phyloP scores from a whole-genome alignment of 2,113 vertebrate genomes.

The Myrmecophaga tridactyla region DNA sequence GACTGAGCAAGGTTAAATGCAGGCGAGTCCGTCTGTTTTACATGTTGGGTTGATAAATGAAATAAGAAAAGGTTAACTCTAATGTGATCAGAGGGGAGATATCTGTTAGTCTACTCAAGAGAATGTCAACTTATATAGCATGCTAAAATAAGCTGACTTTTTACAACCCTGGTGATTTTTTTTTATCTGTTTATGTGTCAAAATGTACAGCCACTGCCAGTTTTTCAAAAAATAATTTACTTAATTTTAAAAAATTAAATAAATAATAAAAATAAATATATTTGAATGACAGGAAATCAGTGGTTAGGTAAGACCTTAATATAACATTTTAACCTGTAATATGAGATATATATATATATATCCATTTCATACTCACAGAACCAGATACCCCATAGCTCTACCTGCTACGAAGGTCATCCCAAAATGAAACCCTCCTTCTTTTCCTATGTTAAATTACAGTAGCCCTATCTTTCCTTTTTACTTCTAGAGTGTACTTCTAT shows the following conservation, averaged over 20 bases:
- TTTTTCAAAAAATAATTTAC: background rate
- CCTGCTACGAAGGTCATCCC: rapidly evolving
- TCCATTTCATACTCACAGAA: rapidly evolving
- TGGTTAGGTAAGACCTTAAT: background rate
- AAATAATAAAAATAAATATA: background rate
- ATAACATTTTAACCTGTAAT: background rate
- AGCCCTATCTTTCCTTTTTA: rapidly evolving
- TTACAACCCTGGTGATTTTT: background rate
- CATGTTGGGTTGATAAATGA: background rate
- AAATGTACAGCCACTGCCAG: background rate
- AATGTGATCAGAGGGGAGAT: background rate
- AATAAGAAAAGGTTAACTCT: background rate
- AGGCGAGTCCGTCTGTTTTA: background rate
- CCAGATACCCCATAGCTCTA: rapidly evolving
- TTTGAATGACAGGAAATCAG: background rate
- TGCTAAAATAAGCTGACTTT: background rate
- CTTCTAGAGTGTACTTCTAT: background rate
- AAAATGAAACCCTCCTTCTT: background rate
- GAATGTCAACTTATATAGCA: background rate
- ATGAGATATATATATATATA: rapidly evolving
- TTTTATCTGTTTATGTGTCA: background rate
- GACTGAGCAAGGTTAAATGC: background rate
- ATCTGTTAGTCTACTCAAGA: background rate
- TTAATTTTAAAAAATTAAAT: no score
- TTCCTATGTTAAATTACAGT: rapidly evolving